Base-by-base conservation (phyloP, 2,888 invertebrate species). In the Polietes domitor region DNA sequence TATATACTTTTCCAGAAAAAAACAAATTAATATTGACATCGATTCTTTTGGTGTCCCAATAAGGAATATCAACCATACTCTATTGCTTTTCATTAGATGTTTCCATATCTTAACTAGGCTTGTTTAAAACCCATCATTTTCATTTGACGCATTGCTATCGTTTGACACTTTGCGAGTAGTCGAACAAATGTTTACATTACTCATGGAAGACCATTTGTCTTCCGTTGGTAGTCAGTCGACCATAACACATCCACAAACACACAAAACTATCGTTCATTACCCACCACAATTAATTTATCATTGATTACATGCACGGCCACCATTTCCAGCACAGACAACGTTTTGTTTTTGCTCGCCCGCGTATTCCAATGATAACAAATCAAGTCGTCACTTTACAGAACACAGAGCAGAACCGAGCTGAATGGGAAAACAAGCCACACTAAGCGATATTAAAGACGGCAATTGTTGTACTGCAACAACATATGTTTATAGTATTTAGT, bases 371-470 rank as follows among this genome's bases (percentile, higher is more conserved):
- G 80, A 80, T 84, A 81, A 78, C 80, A 81, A 84, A 84, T 84
- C 84, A 84, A 84, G 75, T 84, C 84, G 71, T 81, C 80, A 84
- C 81, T 80, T 63, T 78, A 58, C 70, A n/a, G n/a, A 19, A 50
- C 50, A 73, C 77, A 53, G 28, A 41, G 24, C n/a, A 58, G 41
- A 15, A 10, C 10, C 2, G 19, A 55, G 55, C 55, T 21, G 26
- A 58, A 21, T 3, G 58, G 26, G 58, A 24, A 19, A 58, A 26
- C 24, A 26, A 6, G 17, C n/a, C 3, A n/a, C n/a, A 26, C 61
- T 61, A 28, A 28, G 12, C 26, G 26, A 63, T 37, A 63, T 63
- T 32, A 63, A 32, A 63, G 32, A 63, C 63, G 32, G 17, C 41
- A 37, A 65, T 61, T 61, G 61, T 61, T 15, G 9, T 55, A 12